Evolutionary conservation across 1,140 invertebrate genomes (phyloP), one percentile per base, ranked within the genome.

Genomic region (Episyrphus balteatus): DNA sequence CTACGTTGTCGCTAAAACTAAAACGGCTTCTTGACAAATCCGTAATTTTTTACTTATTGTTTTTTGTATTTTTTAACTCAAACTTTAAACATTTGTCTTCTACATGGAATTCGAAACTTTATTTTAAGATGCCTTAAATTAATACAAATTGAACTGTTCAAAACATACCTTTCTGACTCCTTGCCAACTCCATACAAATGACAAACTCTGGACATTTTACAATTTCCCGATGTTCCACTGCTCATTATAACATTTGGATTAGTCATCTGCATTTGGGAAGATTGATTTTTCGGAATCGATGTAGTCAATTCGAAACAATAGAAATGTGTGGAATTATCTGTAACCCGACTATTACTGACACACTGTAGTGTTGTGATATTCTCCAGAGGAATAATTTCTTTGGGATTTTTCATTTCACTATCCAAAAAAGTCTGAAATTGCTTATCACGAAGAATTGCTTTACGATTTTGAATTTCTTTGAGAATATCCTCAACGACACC

Each of bases 341-440:
- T 76, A 18, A 70, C 73, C 61, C 80, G 80, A 44, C 73, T 70
- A 55, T 81, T 79, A 55, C 75, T 72, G 21, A 82, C 68, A 46
- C 77, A 69, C 62, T 81, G 78, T 47, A 83, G 57, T 51, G 79
- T 82, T 5, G 80, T 69, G 14, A 80, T 72, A 31, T 58, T 64
- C 8, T 77, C 69, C 33, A 81, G 61, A 8, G 73, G 61, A 55
- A 82, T 73, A 34, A 71, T 56, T 59, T 82, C 80, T 52, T 79
- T 79, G 14, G 66, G 50, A 0, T 69, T 68, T 44, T 68, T 68
- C 70, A 74, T 70, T 47, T 69, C 72, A 52, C 75, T 75, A 52
- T 79, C 75, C 9, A 68, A 46, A 44, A 70, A 75, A 49, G 75
- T 72, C 34, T 68, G 67, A 15, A 79, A 67, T 51, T 75, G 75